Base-by-base conservation (phyloP, 1,140 invertebrate species). In the Lucilia cuprina region DNA sequence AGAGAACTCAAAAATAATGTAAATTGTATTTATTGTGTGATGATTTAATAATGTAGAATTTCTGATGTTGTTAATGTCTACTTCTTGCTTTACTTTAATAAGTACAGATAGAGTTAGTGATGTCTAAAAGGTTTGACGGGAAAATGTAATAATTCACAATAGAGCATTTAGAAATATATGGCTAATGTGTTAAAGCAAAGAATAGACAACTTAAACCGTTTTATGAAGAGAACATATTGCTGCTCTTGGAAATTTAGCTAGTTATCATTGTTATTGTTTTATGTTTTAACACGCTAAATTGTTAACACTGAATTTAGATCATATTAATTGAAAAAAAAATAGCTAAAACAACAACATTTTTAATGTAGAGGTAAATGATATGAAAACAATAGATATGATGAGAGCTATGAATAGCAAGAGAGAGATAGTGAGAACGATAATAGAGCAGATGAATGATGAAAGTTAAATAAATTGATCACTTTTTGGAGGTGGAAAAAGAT, bases 11-110 rank as follows among this genome's bases (percentile, higher is more conserved):
- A 35, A 30, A 30, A 30, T 30, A 30, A 35, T 47, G 34, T 19
- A 78, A 19, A 41, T 78, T 47, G 41, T 78, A 78, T 75, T 34
- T n/a, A n/a, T 34, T 75, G 17, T 75, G 74, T 78, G 75, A 78
- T 78, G 75, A 78, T 78, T 78, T 25, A 78, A 78, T 78, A 78
- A 78, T 78, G 75, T 47, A 19, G 17, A 14, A 10, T 60, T 41
- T 14, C 41, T 41, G 5, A 41, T 41, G 34, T 78, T 19, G n/a
- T 35, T 30, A 35, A 34, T 35, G 9, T 74, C 21, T 74, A 10
- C 74, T 34, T 77, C 74, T 34, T 55, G 14, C 74, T 35, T 3
- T 30, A 30, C 25, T 30, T 30, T 2, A 30, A 30, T 30, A 30
- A 30, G 25, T 30, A 30, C 25, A 30, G 25, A 30, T 30, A 30